Percentiles rank a stretch among this genome's conserved stretches.
These are phyloP conservation scores for Mus minutoides DNA, from an alignment of 2,797 vertebrate genomes.

Conservation along the genomic window DNA sequence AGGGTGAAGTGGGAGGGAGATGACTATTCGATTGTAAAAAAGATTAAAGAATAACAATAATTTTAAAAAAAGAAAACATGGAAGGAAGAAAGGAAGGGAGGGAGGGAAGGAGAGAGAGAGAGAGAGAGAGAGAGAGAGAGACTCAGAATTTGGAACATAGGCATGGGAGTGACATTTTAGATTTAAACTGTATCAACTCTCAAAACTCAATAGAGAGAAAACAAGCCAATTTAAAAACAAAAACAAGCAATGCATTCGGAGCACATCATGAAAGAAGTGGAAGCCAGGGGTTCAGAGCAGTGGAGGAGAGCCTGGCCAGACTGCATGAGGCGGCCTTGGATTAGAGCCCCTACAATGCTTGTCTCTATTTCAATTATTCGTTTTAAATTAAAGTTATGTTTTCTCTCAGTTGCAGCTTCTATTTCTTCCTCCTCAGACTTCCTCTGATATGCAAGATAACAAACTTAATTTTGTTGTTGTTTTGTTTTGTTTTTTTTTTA, in stretches of 20 bases:
- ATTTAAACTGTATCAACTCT: neutral
- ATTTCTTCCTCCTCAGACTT: neutral
- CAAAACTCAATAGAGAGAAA: neutral
- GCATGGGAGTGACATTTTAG: neutral
- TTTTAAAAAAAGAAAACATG: too few species aligned
- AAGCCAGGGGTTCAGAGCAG: neutral
- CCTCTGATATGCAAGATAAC: neutral
- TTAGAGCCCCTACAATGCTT: neutral
- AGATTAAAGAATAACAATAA: too few species aligned
- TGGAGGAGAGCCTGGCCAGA: neutral
- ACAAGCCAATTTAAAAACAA: neutral
- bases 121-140: too few species aligned
- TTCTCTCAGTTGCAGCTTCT: neutral
- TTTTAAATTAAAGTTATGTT: neutral
- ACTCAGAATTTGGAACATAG: neutral
- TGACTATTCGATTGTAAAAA: too few species aligned
- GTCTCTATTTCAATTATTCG: neutral
- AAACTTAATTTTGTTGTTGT: neutral
- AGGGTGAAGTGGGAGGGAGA: too few species aligned
- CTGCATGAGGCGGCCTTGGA: neutral
- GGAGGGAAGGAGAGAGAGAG: too few species aligned
- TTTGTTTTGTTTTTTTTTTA: neutral
- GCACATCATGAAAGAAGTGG: neutral
- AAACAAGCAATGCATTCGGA: neutral
- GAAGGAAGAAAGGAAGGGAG: too few species aligned